These are phyloP conservation scores for Aethes cnicana DNA, from an alignment of 2,888 invertebrate species.

Conservation along the genomic window DNA sequence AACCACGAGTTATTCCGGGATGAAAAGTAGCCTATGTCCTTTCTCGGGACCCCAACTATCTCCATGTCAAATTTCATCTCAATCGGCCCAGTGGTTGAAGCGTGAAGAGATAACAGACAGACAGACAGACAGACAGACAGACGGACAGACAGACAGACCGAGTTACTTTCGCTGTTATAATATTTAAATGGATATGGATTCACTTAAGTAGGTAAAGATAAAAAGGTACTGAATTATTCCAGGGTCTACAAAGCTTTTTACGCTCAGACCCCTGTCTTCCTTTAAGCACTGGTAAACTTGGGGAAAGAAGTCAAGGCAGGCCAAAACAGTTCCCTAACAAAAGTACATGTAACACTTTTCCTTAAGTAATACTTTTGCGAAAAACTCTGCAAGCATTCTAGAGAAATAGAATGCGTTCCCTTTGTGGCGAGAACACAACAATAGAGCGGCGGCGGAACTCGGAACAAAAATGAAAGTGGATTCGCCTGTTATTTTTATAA, in stretches of 20 bases:
- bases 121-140: no score
- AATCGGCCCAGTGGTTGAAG: no score
- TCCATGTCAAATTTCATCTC: no score
- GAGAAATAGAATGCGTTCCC: constrained; percentile 60
- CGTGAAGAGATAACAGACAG: no score
- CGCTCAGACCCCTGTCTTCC: neutral
- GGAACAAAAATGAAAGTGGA: constrained; percentile 79
- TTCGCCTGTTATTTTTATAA: constrained; percentile 76
- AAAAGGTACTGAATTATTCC: neutral
- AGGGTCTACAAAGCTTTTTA: neutral
- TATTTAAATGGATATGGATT: no score
- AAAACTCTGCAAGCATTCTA: constrained; percentile 18
- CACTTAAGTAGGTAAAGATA: constrained; percentile 13
- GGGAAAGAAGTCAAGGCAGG: constrained; percentile 12
- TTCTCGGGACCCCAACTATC: no score
- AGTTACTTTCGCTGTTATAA: no score
- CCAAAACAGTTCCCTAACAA: constrained; percentile 20
- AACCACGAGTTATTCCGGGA: no score
- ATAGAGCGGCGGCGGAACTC: constrained; percentile 66
- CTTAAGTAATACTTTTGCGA: constrained; percentile 42
- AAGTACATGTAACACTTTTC: constrained; percentile 27
- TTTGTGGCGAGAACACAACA: constrained; percentile 61
- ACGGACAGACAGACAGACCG: no score
- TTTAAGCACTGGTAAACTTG: constrained; percentile 15
- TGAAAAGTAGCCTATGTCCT: no score